These are phyloP conservation scores for Stramonita haemastoma DNA, from an alignment of 2,888 invertebrate genomes.

Conservation along the genomic window DNA sequence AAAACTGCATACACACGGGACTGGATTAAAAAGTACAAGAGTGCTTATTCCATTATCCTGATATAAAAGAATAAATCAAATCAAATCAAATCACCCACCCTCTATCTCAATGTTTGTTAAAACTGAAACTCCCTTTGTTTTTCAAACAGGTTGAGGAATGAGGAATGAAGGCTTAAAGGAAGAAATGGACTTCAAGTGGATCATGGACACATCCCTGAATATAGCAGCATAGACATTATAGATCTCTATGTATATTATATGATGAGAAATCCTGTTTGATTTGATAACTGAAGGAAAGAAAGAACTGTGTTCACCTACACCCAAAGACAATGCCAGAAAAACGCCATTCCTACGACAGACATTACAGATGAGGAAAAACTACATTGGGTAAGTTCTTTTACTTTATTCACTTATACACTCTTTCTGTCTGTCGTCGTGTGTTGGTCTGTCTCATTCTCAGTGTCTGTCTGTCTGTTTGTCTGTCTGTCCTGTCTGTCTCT, in stretches of 20 bases:
- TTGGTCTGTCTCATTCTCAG: background rate
- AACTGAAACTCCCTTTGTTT: background rate
- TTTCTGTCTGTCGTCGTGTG: background rate
- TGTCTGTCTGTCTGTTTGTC: background rate
- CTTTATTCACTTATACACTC: background rate
- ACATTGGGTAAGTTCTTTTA: conserved; percentile 54
- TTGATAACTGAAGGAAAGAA: background rate
- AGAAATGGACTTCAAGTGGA: no score
- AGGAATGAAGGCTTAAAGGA: no score
- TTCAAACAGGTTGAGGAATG: background rate
- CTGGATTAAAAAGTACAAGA: no score
- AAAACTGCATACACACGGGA: no score
- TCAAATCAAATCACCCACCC: no score
- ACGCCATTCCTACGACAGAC: conserved; percentile 54
- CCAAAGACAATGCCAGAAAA: conserved; percentile 53
- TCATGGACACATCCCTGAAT: no score
- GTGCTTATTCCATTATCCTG: no score
- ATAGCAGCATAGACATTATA: no score
- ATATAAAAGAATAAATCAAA: no score
- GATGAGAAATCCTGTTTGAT: no score
- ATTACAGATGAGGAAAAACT: conserved; percentile 56
- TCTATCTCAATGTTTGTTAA: no score
- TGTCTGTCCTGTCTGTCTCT: background rate
- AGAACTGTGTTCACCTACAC: background rate
- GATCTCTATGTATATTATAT: no score